These are phyloP conservation scores for Volucella inanis DNA, from an alignment of 2,888 invertebrate genomes.

Conservation along the genomic window DNA sequence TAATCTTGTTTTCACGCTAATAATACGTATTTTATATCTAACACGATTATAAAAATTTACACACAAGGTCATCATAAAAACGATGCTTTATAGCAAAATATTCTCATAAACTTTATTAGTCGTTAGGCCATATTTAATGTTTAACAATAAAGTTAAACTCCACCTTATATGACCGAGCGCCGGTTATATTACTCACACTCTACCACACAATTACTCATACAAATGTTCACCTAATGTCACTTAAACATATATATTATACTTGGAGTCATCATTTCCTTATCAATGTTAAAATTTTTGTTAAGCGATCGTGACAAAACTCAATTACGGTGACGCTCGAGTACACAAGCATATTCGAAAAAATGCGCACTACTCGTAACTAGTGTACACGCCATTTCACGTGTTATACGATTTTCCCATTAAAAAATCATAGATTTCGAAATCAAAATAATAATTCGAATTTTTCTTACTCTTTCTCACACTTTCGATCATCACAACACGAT, in stretches of 20 bases:
- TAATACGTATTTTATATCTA: too few species aligned
- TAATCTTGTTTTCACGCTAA: too few species aligned
- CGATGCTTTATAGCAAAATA: too few species aligned
- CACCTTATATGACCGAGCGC: background rate
- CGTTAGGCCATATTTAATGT: background rate
- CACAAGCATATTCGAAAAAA: conserved; percentile 25
- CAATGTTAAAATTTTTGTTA: conserved; percentile 11
- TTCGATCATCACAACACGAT: conserved; percentile 61
- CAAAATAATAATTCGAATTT: conserved; percentile 15
- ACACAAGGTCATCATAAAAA: too few species aligned
- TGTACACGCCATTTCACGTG: conserved; percentile 34
- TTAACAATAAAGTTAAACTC: conserved; percentile 2
- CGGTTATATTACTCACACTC: background rate
- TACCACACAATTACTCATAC: background rate
- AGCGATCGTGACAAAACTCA: conserved; percentile 55
- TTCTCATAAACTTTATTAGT: too few species aligned
- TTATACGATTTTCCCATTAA: background rate
- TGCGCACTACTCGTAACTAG: conserved; percentile 7
- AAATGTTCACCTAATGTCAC: background rate
- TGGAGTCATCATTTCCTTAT: conserved; percentile 37
- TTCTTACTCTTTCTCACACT: conserved; percentile 68
- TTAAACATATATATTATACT: conserved; percentile 25
- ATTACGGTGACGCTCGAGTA: conserved; percentile 49
- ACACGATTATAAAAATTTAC: too few species aligned
- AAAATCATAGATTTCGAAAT: conserved; percentile 12